Base-by-base conservation (phyloP, 2,113 vertebrate genomes). In the Chloebia gouldiae region DNA sequence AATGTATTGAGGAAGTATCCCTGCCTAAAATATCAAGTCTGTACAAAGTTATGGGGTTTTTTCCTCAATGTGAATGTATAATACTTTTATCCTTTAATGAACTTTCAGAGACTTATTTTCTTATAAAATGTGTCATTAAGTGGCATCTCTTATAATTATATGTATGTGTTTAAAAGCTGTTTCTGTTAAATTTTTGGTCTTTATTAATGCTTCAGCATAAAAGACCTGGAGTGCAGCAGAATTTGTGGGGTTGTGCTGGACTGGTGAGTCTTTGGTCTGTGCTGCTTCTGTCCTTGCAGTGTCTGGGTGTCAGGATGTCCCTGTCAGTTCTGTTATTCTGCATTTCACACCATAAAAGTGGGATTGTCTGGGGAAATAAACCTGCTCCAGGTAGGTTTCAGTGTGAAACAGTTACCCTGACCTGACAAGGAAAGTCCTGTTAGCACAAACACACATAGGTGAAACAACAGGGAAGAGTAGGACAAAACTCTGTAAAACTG, bases 11-110 rank as follows among this genome's bases (percentile, higher is more conserved):
- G 66, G 73, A 95, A 92, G 77, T 71, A 51, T 95, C 77, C 40
- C 61, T 91, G 76, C 86, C 57, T 72, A 84, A 91, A 92, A 76
- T 10, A 11, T 88, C 90, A 92, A 94, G 81, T 91, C 92, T 92
- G 40, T 80, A 66, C 92, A 85, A 44, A 65, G 44, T 53, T 57
- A 33, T 0, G 6, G 40, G 17, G 0, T 49, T 63, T 54, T 66
- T 70, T 64, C 24, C 51, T 84, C 40, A 56, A 51, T 85, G 60
- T 79, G 40, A 89, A 81, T 73, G 35, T 56, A 5, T 81, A 87
- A 37, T 75, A 22, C 50, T 89, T 92, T 66, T 66, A 73, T 93
- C 42, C 78, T 89, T 79, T 90, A 66, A 64, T 87, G 75, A 96
- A 75, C 42, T 68, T 64, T 75, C 47, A 47, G 90, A 66, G 77